These are phyloP conservation scores for Myiagra hebetior DNA, from an alignment of 2,113 vertebrate genomes.

Conservation along the genomic window DNA sequence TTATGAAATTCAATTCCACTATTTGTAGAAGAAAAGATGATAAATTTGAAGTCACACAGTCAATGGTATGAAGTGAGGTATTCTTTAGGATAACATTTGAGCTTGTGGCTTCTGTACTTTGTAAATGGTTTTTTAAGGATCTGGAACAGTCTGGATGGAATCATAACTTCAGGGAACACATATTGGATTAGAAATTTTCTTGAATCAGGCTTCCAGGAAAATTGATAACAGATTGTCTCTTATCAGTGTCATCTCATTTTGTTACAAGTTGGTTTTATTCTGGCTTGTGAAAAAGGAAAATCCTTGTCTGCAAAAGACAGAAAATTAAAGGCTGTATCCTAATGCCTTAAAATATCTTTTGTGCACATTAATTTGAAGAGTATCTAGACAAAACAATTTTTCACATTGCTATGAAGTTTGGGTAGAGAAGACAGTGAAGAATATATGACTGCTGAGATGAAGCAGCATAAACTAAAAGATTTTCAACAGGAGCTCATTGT, in stretches of 20 bases:
- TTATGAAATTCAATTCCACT: background rate
- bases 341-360: background rate
- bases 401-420: background rate
- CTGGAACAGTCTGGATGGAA: background rate
- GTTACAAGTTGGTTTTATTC: background rate
- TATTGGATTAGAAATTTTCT: background rate
- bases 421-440: background rate
- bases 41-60: conserved; percentile 37
- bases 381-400: background rate
- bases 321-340: background rate
- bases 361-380: background rate
- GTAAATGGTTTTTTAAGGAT: background rate
- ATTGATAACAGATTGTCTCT: background rate
- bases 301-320: background rate
- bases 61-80: background rate
- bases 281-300: background rate
- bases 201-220: background rate
- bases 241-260: background rate
- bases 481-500: background rate
- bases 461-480: background rate
- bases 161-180: background rate
- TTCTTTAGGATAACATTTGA: background rate
- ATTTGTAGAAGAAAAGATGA: conserved; percentile 9
- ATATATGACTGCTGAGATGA: background rate
- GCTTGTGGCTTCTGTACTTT: background rate